Evolutionary conservation across 2,888 invertebrate species (phyloP).

Genomic region (Lacanobia wlatinum): DNA sequence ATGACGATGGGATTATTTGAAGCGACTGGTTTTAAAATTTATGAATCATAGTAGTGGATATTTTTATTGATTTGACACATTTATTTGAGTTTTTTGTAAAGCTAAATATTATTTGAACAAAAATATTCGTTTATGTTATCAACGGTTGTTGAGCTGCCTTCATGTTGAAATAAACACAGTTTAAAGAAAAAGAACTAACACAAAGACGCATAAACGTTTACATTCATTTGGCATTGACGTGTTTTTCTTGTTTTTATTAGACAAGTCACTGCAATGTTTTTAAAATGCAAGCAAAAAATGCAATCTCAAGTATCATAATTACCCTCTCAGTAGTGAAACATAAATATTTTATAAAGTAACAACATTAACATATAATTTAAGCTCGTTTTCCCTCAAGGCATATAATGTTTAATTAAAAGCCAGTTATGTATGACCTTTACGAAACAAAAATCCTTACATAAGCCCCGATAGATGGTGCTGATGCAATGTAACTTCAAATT

Average conservation of each 20-base stretch:
- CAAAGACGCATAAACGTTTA: constrained; percentile 36
- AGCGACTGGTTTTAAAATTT: constrained; percentile 22
- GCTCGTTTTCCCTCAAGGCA: constrained; percentile 48
- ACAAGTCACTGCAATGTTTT: constrained; percentile 36
- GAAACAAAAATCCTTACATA: constrained; percentile 63
- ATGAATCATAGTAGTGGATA: neutral
- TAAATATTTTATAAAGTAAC: constrained; percentile 50
- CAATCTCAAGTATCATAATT: constrained; percentile 45
- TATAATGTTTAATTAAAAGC: constrained; percentile 58
- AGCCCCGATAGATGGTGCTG: constrained; percentile 70
- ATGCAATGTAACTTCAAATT: constrained; percentile 71
- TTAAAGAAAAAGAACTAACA: constrained; percentile 36
- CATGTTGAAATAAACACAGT: constrained; percentile 12
- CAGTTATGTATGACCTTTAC: constrained; percentile 64
- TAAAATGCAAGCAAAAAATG: constrained; percentile 41
- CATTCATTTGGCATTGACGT: constrained; percentile 56
- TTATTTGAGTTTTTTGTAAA: constrained; percentile 6
- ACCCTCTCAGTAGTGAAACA: constrained; percentile 47
- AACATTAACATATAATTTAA: constrained; percentile 60
- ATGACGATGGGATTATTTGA: constrained; percentile 49
- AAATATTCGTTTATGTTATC: neutral
- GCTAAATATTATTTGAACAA: neutral
- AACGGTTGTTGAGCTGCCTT: neutral
- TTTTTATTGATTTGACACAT: neutral
- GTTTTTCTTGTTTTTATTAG: constrained; percentile 55